Percentiles rank a stretch among this genome's conserved stretches.
Evolutionary conservation across 1,140 invertebrate species (phyloP).

Genomic region (Penaeus chinensis): DNA sequence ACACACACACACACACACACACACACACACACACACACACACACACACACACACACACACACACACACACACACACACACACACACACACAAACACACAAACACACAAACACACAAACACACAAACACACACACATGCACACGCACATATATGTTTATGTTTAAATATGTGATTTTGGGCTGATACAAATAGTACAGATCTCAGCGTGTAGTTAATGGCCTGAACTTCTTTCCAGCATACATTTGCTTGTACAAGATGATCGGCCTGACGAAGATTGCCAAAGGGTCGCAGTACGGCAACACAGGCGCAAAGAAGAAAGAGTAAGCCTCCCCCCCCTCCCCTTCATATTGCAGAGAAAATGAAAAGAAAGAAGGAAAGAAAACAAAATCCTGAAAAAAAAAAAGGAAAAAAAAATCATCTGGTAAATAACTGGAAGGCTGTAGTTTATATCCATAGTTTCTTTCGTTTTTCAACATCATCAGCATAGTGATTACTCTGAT

Average conservation of each 20-base stretch:
- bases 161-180: background rate
- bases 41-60: too few relatives aligned
- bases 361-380: background rate
- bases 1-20: too few relatives aligned
- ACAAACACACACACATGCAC: too few relatives aligned
- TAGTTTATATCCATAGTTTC: too few relatives aligned
- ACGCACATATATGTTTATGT: background rate
- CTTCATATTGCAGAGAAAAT: background rate
- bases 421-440: too few relatives aligned
- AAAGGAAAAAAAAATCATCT: background rate
- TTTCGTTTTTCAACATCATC: too few relatives aligned
- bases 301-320: conserved; percentile 42
- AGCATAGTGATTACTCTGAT: too few relatives aligned
- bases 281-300: conserved; percentile 82
- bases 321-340: conserved; percentile 13
- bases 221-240: conserved; percentile 77
- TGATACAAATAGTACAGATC: background rate
- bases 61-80: too few relatives aligned
- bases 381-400: too few relatives aligned
- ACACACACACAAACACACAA: too few relatives aligned
- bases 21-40: too few relatives aligned
- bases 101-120: too few relatives aligned
- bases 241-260: conserved; percentile 82
- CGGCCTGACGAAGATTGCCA: conserved; percentile 85
- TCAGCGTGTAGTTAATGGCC: background rate